These are phyloP conservation scores for Adelosebastes latens DNA, from an alignment of 2,797 vertebrate genomes.

Conservation along the genomic window DNA sequence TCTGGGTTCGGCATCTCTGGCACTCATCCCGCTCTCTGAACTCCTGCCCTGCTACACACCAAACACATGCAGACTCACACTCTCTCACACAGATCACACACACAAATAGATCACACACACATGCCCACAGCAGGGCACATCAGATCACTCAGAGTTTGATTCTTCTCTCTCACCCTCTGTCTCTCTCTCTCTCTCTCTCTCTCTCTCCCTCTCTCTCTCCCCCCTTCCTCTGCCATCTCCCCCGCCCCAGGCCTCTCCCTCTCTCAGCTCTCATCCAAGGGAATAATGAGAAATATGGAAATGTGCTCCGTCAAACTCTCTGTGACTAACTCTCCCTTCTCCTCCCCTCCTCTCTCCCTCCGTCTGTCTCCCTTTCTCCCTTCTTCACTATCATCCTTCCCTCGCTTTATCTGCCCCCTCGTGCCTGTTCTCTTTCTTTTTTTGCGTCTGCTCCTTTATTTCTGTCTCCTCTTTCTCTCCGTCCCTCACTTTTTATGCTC, in stretches of 20 bases:
- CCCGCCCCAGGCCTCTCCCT: conserved; percentile 52
- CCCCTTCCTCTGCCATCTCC: conserved; percentile 22
- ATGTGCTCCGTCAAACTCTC: conserved; percentile 76
- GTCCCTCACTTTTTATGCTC: conserved; percentile 19
- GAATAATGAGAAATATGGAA: conserved; percentile 85
- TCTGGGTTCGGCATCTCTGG: conserved; percentile 59
- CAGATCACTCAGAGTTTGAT: conserved; percentile 70
- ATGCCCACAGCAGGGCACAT: conserved; percentile 66
- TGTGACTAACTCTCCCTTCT: conserved; percentile 72
- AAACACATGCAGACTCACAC: conserved; percentile 54
- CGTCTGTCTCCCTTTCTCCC: conserved; percentile 79
- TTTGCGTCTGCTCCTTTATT: conserved; percentile 26
- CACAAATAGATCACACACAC: conserved; percentile 56
- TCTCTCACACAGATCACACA: conserved; percentile 27
- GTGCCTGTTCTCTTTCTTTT: conserved; percentile 24
- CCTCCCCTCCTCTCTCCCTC: conserved; percentile 12
- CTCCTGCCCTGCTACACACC: conserved; percentile 65
- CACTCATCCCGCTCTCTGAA: conserved; percentile 67
- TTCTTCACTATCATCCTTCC: conserved; percentile 84
- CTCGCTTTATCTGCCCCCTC: conserved; percentile 35
- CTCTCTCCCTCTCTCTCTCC: neutral
- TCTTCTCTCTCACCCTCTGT: conserved; percentile 26
- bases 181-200: neutral
- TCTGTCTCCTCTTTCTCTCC: conserved; percentile 19
- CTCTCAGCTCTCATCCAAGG: conserved; percentile 74